Percentiles rank a stretch among this genome's conserved stretches.
Conservation (phyloP, 2,797 vertebrate genomes). For the Otolemur crassicaudatus region DNA sequence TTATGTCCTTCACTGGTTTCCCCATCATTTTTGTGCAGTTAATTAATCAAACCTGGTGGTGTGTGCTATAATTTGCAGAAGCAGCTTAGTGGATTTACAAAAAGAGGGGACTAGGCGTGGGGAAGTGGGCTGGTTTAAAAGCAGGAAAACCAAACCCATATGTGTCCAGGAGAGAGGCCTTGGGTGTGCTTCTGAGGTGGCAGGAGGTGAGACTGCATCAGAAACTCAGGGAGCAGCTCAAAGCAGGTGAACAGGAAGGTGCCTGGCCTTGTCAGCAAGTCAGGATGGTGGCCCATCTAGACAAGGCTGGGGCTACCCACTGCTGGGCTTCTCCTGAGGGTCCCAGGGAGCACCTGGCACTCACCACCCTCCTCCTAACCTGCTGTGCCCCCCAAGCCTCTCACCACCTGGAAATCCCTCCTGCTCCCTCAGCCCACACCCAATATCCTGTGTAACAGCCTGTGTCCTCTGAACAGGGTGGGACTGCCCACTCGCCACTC, state of each 20-base stretch:
- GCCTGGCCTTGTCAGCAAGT: rapidly evolving
- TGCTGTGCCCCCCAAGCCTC: rapidly evolving
- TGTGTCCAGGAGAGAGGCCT: neutral
- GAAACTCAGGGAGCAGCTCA: neutral
- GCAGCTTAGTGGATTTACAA: constrained; percentile 50
- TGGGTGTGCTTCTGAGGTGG: rapidly evolving
- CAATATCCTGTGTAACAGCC: rapidly evolving
- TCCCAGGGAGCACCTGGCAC: neutral
- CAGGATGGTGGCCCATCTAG: neutral
- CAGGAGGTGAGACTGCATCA: rapidly evolving
- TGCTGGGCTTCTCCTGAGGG: no score
- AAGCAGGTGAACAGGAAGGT: neutral
- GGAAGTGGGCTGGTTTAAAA: neutral
- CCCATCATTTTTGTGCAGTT: constrained; percentile 62
- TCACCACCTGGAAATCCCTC: neutral
- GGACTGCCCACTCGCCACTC: neutral
- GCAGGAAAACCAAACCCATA: neutral
- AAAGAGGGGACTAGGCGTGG: neutral
- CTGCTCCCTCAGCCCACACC: no score
- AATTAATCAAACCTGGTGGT: constrained; percentile 73
- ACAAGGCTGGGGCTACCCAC: neutral
- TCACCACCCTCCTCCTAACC: neutral
- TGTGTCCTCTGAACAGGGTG: rapidly evolving
- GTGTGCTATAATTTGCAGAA: constrained; percentile 62
- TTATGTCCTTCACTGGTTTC: constrained; percentile 74